Evolutionary conservation across 2,888 invertebrate species (phyloP).

Genomic region (Mongoloraphidia duomilia): DNA sequence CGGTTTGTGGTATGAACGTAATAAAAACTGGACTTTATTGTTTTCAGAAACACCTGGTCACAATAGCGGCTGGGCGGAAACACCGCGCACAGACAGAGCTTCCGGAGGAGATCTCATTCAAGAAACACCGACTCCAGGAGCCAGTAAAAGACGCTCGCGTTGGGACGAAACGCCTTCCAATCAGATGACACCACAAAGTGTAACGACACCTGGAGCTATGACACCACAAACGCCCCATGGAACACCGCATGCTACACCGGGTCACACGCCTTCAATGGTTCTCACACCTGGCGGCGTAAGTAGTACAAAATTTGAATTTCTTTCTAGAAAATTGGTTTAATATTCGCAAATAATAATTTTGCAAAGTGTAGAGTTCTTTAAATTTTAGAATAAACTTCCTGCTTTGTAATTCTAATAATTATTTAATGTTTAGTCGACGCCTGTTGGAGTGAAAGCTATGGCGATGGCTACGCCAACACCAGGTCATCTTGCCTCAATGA

Average conservation of each 20-base stretch:
- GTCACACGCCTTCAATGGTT: conserved; percentile 40
- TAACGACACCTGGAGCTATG: conserved; percentile 43
- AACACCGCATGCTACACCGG: conserved; percentile 59
- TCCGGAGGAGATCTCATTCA: conserved; percentile 52
- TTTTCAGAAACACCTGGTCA: conserved; percentile 82
- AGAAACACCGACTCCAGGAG: conserved; percentile 88
- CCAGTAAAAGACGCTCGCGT: conserved; percentile 87
- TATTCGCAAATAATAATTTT: no score
- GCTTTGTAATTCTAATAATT: conserved; percentile 7
- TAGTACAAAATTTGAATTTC: no score
- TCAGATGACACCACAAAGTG: conserved; percentile 46
- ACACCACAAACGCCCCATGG: conserved; percentile 54
- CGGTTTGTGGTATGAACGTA: neutral
- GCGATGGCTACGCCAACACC: conserved; percentile 97
- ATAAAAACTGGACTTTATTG: neutral
- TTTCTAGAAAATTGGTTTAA: no score
- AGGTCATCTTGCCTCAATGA: conserved; percentile 93
- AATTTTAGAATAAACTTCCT: neutral
- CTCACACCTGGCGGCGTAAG: conserved; percentile 60
- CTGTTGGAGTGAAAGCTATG: conserved; percentile 92
- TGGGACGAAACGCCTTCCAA: conserved; percentile 97
- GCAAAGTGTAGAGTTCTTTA: neutral
- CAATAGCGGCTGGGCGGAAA: conserved; percentile 97
- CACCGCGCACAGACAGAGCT: conserved; percentile 86
- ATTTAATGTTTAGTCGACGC: conserved; percentile 41